phyloP scores from a whole-genome alignment of 1,140 invertebrate species.

The Onthophagus taurus region DNA sequence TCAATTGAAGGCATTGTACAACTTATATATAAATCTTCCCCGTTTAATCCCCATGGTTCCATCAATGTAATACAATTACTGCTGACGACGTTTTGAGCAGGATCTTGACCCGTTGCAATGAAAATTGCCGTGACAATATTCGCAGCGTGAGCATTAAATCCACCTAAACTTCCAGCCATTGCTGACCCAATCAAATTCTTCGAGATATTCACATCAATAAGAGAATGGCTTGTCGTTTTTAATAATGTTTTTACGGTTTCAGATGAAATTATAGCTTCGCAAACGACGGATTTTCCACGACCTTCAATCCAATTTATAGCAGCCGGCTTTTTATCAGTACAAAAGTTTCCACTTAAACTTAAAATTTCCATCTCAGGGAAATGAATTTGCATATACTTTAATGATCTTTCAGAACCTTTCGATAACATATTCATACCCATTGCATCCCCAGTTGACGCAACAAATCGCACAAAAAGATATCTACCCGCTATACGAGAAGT shows the following conservation, averaged over 20 bases:
- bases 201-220: constrained; percentile 85
- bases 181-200: constrained; percentile 96
- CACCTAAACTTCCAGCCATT: constrained; percentile 86
- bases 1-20: constrained; percentile 99
- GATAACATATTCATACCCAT: constrained; percentile 99
- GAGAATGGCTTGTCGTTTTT: constrained; percentile 75
- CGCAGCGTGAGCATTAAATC: constrained; percentile 97
- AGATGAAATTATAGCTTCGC: constrained; percentile 81
- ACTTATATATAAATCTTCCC: constrained; percentile 85
- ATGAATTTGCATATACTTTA: constrained; percentile 59
- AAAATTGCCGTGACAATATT: constrained; percentile 98
- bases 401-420: constrained; percentile 84
- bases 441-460: constrained; percentile 92
- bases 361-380: constrained; percentile 90
- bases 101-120: constrained; percentile 97
- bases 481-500: constrained; percentile 77
- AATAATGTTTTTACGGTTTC: constrained; percentile 66
- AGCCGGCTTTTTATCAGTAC: constrained; percentile 95
- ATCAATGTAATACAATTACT: constrained; percentile 95
- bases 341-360: constrained; percentile 94
- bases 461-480: constrained; percentile 85
- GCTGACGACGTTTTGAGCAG: constrained; percentile 93
- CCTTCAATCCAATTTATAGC: constrained; percentile 99
- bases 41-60: constrained; percentile 71
- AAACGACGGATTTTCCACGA: constrained; percentile 91